A percentile compares a stretch with the other conserved stretches of the same genome.
Conservation (phyloP, 2,113 vertebrate species). For the Hippocampus mohnikei region DNA sequence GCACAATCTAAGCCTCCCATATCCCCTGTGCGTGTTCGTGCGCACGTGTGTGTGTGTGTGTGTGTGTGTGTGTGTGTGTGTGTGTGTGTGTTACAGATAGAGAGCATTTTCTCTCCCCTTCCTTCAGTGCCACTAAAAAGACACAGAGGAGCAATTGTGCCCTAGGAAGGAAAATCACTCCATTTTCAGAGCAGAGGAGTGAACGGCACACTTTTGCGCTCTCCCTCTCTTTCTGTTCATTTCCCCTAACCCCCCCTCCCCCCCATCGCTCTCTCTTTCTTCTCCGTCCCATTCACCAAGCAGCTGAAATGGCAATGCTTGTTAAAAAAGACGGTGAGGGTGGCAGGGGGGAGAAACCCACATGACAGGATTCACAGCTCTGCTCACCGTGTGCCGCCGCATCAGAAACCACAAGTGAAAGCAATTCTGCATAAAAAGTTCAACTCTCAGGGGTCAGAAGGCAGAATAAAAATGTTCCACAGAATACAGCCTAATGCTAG, state of each 20-base stretch:
- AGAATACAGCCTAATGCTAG: background rate
- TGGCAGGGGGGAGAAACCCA: slow-evolving; percentile 22
- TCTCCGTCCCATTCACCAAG: slow-evolving; percentile 44
- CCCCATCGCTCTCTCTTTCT: slow-evolving; percentile 3
- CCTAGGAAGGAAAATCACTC: slow-evolving; percentile 73
- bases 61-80: slow-evolving; percentile 9
- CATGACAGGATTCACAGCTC: slow-evolving; percentile 53
- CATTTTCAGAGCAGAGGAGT: slow-evolving; percentile 67
- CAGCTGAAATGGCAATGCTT: slow-evolving; percentile 65
- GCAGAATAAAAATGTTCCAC: slow-evolving; percentile 11
- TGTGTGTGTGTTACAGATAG: background rate
- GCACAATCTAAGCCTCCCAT: slow-evolving; percentile 59
- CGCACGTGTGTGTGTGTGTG: background rate
- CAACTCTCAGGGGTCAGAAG: slow-evolving; percentile 13
- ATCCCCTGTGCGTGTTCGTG: slow-evolving; percentile 40
- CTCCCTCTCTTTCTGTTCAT: slow-evolving; percentile 28
- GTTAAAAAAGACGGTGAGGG: slow-evolving; percentile 39
- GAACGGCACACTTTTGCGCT: slow-evolving; percentile 48
- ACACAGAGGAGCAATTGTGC: slow-evolving; percentile 76
- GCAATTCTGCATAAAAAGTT: slow-evolving; percentile 35
- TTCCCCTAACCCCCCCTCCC: slow-evolving; percentile 8
- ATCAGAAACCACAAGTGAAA: slow-evolving; percentile 51
- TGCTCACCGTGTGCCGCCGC: slow-evolving; percentile 27
- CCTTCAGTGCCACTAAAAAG: slow-evolving; percentile 67
- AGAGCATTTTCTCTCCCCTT: slow-evolving; percentile 40